Base-by-base conservation (phyloP, 2,888 invertebrate genomes). In the Scaptomyza parva region DNA sequence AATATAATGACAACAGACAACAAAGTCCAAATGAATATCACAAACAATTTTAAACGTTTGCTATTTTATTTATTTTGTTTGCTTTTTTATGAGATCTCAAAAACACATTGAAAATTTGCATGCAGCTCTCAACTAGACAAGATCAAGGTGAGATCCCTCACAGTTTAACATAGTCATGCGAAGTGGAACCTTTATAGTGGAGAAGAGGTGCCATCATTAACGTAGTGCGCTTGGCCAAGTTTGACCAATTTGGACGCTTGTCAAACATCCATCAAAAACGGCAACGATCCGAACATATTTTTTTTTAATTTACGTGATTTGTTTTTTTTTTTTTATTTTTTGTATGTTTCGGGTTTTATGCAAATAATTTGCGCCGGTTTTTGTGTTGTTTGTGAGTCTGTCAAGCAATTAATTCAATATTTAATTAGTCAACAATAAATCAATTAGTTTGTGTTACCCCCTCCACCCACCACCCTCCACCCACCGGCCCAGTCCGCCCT, bases 351-450 rank as follows among this genome's bases (percentile, higher is more conserved):
- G 43, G 40, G 51, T 44, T 64, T 72, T 86, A 84, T 81, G 86
- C 72, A 81, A 84, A 86, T 81, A 74, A 67, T 72, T 72, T 76
- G 51, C 60, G 72, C 22, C 48, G 69, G 39, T 59, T 79, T 61
- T 59, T 47, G 11, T 67, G 58, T 50, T 64, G 60, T 58, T 18
- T 43, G 4, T 30, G 51, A 30, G 67, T 45, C 58, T 68, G 64
- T 79, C 71, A 65, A 72, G 69, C 75, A 77, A 86, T 88, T 86
- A 81, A 85, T 83, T 81, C 83, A 87, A 76, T 80, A 81, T 79
- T 85, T 84, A 86, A 86, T 87, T 81, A 81, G 83, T 73, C 67
- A 86, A 86, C 85, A 79, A 83, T 86, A 86, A 88, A 87, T 86
- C 85, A 86, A 88, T 88, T 88, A 78, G 84, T 73, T 70, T 66